Percentiles rank a stretch among this genome's conserved stretches.
phyloP scores from a whole-genome alignment of 2,113 vertebrate genomes.

The Epinephelus lanceolatus region DNA sequence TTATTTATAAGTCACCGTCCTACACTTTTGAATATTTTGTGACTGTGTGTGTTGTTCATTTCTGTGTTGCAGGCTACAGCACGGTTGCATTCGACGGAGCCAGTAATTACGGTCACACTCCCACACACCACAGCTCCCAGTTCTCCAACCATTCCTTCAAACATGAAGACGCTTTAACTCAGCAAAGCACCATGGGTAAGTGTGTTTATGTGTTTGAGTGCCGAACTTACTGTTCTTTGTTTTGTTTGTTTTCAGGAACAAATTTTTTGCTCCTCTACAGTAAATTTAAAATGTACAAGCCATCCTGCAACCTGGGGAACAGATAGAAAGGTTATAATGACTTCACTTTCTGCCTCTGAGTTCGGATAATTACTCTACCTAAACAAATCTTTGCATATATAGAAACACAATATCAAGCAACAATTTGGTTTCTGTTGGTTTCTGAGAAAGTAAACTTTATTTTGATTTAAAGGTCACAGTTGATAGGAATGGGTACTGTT shows the following conservation, averaged over 20 bases:
- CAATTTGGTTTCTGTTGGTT: background rate
- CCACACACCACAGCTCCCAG: slow-evolving; percentile 93
- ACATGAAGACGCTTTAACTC: slow-evolving; percentile 93
- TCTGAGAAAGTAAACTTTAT: too few species aligned
- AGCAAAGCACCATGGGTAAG: slow-evolving; percentile 93
- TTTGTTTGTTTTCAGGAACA: background rate
- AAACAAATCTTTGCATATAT: too few species aligned
- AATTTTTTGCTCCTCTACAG: background rate
- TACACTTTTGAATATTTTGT: background rate
- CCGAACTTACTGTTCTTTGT: background rate
- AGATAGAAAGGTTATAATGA: background rate
- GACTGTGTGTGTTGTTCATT: slow-evolving; percentile 35
- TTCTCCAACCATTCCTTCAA: slow-evolving; percentile 96
- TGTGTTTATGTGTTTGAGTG: background rate
- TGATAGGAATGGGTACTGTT: too few species aligned
- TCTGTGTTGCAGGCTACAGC: slow-evolving; percentile 89
- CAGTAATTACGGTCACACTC: slow-evolving; percentile 93
- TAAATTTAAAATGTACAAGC: background rate
- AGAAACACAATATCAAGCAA: background rate
- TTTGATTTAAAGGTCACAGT: too few species aligned
- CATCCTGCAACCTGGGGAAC: background rate
- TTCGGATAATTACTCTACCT: too few species aligned
- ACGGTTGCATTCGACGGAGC: slow-evolving; percentile 92
- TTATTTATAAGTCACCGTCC: background rate
- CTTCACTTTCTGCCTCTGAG: background rate